Evolutionary conservation across 2,797 vertebrate genomes (phyloP), one percentile per base, ranked within the genome.

Genomic region (Danio jaintianensis): DNA sequence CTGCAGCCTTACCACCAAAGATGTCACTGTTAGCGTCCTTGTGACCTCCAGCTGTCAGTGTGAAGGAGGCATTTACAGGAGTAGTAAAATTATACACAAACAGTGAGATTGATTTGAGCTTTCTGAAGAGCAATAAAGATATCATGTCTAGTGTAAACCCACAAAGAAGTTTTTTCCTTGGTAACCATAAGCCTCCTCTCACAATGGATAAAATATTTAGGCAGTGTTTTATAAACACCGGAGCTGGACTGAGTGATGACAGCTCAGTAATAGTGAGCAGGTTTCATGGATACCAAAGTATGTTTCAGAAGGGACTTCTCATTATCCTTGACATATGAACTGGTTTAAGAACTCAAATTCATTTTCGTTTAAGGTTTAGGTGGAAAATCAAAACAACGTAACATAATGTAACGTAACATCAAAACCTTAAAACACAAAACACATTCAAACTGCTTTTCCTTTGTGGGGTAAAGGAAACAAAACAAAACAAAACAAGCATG

Each of bases 201-300:
- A 47, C 64, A 59, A 20, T 61, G 61, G 48, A 9, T 47, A 52
- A 71, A 83, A 80, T 80, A 83, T 83, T 83, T 83, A 76, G 68
- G 83, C 72, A 80, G 45, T 59, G 48, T 75, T 22, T 52, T 48
- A 62, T 66, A 80, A 80, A 76, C 72, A 75, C 42, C 2, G 13
- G 20, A 43, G 59, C 36, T 63, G 22, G 9, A 66, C 52, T 50
- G 79, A 29, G 18, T 18, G 13, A 9, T 71, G 48, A 53, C 13
- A 62, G 29, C 36, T 78, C 6, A 45, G 18, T 69, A 69, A 69
- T 52, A 69, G 48, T 36, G 16, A 69, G 16, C 29, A 18, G 67
- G 38, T 52, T 52, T 69, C 29, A 69, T 29, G 16, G 8, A 50
- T 4, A 52, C 47, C 3, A 6, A 38, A 15, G 7, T 29, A 20